These are phyloP conservation scores for Eurytoma adleriae DNA, from an alignment of 2,888 invertebrate genomes.

Conservation along the genomic window DNA sequence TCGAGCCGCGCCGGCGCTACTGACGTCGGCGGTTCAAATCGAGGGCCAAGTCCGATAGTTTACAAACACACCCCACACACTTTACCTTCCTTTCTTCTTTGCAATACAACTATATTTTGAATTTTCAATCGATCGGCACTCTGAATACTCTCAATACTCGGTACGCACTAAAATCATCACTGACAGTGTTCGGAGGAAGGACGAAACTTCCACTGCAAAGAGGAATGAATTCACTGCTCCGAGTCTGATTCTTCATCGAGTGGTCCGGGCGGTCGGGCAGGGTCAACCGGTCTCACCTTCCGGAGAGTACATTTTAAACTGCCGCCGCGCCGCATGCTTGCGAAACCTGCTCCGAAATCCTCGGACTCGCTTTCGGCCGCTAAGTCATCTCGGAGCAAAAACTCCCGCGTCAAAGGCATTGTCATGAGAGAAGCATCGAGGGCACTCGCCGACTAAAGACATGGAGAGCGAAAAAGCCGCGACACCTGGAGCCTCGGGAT, in stretches of 20 bases:
- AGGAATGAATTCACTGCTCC: too few relatives aligned
- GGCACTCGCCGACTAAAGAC: neutral
- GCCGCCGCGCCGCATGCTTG: too few relatives aligned
- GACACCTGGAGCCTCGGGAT: neutral
- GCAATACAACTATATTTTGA: neutral
- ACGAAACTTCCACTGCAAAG: too few relatives aligned
- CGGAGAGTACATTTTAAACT: too few relatives aligned
- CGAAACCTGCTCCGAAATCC: too few relatives aligned
- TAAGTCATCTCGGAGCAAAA: neutral
- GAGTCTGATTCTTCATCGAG: too few relatives aligned
- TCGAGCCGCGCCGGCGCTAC: neutral
- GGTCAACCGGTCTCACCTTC: neutral
- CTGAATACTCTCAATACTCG: neutral
- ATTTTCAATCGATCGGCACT: neutral
- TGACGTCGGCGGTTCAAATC: conserved; percentile 3
- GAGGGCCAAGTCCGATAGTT: conserved; percentile 8
- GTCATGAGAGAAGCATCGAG: neutral
- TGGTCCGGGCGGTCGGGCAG: neutral
- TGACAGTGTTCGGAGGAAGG: neutral
- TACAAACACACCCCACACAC: neutral
- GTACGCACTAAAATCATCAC: neutral
- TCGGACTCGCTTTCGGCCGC: too few relatives aligned
- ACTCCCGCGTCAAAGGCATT: neutral
- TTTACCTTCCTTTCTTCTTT: neutral
- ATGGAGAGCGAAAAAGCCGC: neutral